phyloP scores from a whole-genome alignment of 2,113 vertebrate species.

The Pseudopodoces humilis region DNA sequence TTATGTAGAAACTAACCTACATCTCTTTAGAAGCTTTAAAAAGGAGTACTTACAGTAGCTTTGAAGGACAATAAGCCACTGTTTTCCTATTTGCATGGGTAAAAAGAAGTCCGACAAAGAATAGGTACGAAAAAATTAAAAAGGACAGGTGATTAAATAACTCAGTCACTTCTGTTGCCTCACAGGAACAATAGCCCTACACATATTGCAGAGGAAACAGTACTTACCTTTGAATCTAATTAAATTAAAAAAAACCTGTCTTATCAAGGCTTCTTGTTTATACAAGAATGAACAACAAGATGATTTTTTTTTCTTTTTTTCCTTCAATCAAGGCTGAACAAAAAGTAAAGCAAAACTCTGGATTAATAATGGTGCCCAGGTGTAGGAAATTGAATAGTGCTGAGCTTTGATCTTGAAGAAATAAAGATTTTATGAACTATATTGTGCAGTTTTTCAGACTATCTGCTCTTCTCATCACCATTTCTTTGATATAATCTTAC shows the following conservation, averaged over 20 bases:
- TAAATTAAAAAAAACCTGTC: background rate
- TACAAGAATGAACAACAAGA: background rate
- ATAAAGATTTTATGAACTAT: background rate
- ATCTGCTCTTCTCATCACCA: background rate
- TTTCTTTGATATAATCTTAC: background rate
- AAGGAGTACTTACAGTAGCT: background rate
- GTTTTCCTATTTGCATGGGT: background rate
- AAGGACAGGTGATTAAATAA: background rate
- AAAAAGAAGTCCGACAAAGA: background rate
- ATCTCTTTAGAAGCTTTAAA: background rate
- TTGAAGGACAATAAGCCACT: background rate
- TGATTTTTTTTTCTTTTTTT: background rate
- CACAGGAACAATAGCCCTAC: background rate
- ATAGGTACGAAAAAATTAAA: background rate
- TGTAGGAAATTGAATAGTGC: background rate
- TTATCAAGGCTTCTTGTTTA: background rate
- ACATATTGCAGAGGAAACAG: background rate
- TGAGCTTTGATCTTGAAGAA: background rate
- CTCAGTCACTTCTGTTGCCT: background rate
- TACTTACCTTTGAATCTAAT: background rate
- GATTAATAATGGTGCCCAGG: background rate
- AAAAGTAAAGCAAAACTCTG: background rate
- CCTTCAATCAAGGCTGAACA: background rate
- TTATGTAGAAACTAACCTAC: background rate
- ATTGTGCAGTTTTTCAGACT: background rate